phyloP scores from a whole-genome alignment of 2,113 vertebrate genomes.

The Chlorodrepanis virens region DNA sequence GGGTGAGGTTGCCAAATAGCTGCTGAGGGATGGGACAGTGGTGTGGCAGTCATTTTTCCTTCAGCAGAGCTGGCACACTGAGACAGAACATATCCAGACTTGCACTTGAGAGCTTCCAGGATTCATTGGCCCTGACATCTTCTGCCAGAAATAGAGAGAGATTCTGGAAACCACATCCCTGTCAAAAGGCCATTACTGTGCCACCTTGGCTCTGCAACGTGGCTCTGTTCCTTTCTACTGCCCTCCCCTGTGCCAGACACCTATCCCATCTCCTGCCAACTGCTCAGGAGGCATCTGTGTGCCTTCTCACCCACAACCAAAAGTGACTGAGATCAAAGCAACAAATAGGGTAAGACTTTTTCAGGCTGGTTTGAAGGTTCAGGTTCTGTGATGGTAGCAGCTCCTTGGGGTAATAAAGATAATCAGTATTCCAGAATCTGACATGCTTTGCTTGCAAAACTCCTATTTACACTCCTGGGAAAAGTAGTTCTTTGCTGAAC shows the following conservation, averaged over 20 bases:
- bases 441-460: not conserved
- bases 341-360: not conserved
- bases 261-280: not conserved
- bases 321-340: not conserved
- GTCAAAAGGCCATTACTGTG: not conserved
- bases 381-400: not conserved
- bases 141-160: constrained; percentile 35
- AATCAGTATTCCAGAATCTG: not conserved
- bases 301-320: not conserved
- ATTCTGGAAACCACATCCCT: not conserved
- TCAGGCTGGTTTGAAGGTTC: not conserved
- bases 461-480: not conserved
- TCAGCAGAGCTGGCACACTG: not conserved
- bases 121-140: constrained; percentile 34
- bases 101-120: constrained; percentile 16
- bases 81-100: constrained; percentile 34
- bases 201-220: not conserved
- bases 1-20: constrained; percentile 24
- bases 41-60: constrained; percentile 35
- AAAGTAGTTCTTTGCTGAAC: not conserved
- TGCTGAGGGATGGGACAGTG: constrained; percentile 37
- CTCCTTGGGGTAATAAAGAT: not conserved
- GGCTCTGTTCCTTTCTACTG: not conserved
- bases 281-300: not conserved
- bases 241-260: not conserved